Conservation (phyloP, 2,888 invertebrate species). For the Drosophila barbarae region DNA sequence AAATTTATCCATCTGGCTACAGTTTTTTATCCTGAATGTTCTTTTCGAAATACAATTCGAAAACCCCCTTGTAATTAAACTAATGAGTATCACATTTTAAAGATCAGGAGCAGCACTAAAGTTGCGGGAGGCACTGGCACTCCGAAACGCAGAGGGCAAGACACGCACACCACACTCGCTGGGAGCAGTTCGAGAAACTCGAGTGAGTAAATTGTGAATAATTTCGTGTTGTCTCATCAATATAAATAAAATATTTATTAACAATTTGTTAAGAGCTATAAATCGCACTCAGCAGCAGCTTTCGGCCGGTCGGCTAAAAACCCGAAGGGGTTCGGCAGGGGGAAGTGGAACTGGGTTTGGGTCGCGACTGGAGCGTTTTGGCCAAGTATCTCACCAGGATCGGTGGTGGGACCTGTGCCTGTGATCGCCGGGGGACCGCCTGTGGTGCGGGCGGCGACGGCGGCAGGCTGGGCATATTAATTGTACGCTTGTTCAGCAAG, state of each 20-base stretch:
- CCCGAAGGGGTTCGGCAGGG: conserved; percentile 7
- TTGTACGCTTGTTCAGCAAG: conserved; percentile 71
- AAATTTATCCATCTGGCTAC: neutral
- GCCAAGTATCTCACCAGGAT: conserved; percentile 42
- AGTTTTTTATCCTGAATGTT: neutral
- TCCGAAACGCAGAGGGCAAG: neutral
- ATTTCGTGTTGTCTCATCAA: conserved; percentile 69
- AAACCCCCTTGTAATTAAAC: neutral
- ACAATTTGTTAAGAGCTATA: conserved; percentile 70
- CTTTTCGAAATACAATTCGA: neutral
- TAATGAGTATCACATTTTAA: conserved; percentile 23
- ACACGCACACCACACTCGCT: conserved; percentile 15
- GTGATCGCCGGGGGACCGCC: conserved; percentile 49
- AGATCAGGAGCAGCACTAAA: conserved; percentile 30
- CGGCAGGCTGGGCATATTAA: conserved; percentile 67
- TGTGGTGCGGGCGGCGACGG: conserved; percentile 60
- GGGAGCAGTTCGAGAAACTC: conserved; percentile 3
- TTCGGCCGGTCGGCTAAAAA: conserved; percentile 26
- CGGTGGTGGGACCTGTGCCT: conserved; percentile 48
- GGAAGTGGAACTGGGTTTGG: conserved; percentile 5
- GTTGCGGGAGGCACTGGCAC: conserved; percentile 29
- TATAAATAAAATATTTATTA: conserved; percentile 74
- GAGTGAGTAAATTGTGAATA: conserved; percentile 65
- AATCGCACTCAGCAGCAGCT: conserved; percentile 60
- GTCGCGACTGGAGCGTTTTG: conserved; percentile 12